Evolutionary conservation across 1,140 invertebrate genomes (phyloP).

Genomic region (Caenorhabditis inopinata): DNA sequence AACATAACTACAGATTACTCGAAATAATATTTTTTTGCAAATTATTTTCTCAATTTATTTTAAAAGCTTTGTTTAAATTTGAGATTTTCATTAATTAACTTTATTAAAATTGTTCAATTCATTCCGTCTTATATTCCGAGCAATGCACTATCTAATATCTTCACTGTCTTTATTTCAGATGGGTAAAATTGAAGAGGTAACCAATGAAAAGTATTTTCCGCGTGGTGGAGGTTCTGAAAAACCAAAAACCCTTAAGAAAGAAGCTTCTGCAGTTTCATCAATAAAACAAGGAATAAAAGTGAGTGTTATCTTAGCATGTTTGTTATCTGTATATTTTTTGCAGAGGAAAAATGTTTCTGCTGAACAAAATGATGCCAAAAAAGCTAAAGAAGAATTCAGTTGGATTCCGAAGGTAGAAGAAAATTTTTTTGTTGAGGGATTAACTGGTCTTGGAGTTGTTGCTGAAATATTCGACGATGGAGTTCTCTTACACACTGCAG

Average conservation of each 20-base stretch:
- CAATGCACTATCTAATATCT: no score
- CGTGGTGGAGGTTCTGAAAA: slow-evolving; percentile 14
- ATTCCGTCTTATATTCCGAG: no score
- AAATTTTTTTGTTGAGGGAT: neutral
- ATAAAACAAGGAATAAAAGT: neutral
- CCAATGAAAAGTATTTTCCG: slow-evolving; percentile 11
- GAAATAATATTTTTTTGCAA: neutral
- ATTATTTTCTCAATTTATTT: neutral
- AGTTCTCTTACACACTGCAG: slow-evolving; percentile 6
- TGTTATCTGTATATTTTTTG: neutral
- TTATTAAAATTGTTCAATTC: neutral
- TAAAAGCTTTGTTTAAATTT: no score
- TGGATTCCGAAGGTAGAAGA: slow-evolving; percentile 6
- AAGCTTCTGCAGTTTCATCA: neutral
- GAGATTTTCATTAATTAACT: neutral
- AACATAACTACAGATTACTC: neutral
- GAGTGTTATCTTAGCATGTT: neutral
- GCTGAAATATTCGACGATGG: neutral
- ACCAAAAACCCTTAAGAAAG: neutral
- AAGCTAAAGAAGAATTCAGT: neutral
- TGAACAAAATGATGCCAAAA: slow-evolving; percentile 1
- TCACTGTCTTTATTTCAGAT: neutral
- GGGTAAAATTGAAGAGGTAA: slow-evolving; percentile 18
- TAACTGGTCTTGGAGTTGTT: neutral
- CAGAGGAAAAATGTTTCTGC: neutral